Conservation (phyloP, 2,113 vertebrate species). For the Benitochromis conjunctus region DNA sequence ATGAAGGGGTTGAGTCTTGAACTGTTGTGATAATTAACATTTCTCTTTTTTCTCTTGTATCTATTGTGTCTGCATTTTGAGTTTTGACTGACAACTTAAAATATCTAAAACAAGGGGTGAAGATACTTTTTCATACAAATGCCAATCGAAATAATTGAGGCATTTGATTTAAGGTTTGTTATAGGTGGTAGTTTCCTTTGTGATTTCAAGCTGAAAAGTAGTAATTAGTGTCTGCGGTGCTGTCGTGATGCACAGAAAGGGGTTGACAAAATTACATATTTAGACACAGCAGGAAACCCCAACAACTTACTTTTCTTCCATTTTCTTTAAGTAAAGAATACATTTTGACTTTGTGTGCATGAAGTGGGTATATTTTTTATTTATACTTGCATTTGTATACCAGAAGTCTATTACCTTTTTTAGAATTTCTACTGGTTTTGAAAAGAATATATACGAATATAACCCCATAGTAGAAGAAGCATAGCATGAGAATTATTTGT, state of each 20-base stretch:
- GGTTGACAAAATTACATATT: slow-evolving; percentile 40
- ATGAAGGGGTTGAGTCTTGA: not conserved
- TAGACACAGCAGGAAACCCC: not conserved
- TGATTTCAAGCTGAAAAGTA: slow-evolving; percentile 18
- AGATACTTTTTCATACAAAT: slow-evolving; percentile 10
- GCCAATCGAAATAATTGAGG: slow-evolving; percentile 21
- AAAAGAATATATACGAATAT: not conserved
- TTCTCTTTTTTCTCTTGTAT: not conserved
- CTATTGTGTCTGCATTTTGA: not conserved
- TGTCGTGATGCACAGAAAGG: slow-evolving; percentile 6
- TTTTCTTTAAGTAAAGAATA: not conserved
- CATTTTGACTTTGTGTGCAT: not conserved
- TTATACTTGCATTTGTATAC: not conserved
- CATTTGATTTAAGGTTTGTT: slow-evolving; percentile 25
- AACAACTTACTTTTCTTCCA: not conserved
- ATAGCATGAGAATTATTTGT: not conserved
- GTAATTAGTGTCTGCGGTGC: slow-evolving; percentile 39
- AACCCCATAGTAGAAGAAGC: not conserved
- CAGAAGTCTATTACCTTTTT: not conserved
- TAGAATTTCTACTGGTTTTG: not conserved
- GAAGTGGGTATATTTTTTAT: not conserved
- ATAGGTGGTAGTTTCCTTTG: slow-evolving; percentile 18
- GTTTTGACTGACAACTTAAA: slow-evolving; percentile 11
- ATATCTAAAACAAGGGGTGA: not conserved
- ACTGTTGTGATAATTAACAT: not conserved